Base-by-base conservation (phyloP, 2,797 vertebrate genomes). In the Poeciliopsis infans region DNA sequence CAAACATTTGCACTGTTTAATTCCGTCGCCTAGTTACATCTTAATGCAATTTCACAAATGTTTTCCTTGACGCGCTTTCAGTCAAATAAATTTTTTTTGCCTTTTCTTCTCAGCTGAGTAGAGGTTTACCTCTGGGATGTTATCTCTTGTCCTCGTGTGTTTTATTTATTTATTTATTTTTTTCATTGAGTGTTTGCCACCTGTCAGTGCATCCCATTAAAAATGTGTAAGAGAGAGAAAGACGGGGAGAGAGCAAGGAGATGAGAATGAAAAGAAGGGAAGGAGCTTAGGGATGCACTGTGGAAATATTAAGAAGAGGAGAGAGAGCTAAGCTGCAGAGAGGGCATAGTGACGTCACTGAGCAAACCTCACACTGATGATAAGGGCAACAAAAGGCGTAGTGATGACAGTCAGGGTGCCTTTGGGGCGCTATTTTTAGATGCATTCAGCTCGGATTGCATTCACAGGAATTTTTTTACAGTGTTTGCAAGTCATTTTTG, bases 391-490 rank as follows among this genome's bases (percentile, higher is more conserved):
- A 90, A 91, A 88, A 92, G 81, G 83, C 89, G 87, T 83, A 87
- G 89, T 89, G 86, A 91, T 86, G 84, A 85, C 77, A 83, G 81
- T 86, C 84, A 83, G 89, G 87, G 81, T 90, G 88, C 82, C 86
- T 85, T 79, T 83, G 72, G 81, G 36, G 43, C 7, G 81, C 85
- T 94, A 93, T 95, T 93, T 94, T 84, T 93, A 92, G 93, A 89
- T 70, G 76, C 85, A 85, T 86, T 87, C 69, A 79, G 75, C 86
- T 85, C 33, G 23, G 31, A 72, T 49, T 79, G 57, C 43, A 39
- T 31, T 28, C 3, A 64, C 49, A 39, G 39, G 43, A 83, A 74
- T 0, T 20, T 71, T 71, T 79, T 69, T 80, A 28, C 33, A 81
- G 51, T 7, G 70, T 68, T 79, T 45, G 28, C 64, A 64, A 77